Evolutionary conservation across 37 sponge, comb jelly and placozoan species (phyloP).

Genomic region (Tethya wilhelma): DNA sequence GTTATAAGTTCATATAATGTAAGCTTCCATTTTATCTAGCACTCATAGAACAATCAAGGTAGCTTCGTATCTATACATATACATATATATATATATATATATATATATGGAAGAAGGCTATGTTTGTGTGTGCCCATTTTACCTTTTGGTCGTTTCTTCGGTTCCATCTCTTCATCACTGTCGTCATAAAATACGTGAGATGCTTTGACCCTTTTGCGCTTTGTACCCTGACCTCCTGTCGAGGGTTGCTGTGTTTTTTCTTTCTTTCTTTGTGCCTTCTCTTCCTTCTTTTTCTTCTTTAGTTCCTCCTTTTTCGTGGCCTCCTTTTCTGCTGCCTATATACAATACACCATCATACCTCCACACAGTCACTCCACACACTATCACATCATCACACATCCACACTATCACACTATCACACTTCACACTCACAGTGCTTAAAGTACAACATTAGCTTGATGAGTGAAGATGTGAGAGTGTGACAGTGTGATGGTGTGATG

Average conservation of each 20-base stretch:
- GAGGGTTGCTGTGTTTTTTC: not conserved
- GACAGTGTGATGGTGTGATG: too few species aligned
- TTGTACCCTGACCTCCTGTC: not conserved
- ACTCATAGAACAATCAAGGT: too few species aligned
- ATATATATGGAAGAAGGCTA: too few species aligned
- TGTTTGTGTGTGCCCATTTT: too few species aligned
- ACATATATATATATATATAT: too few species aligned
- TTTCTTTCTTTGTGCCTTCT: slow-evolving; percentile 13
- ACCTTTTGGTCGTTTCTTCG: too few species aligned
- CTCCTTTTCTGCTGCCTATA: slow-evolving; percentile 52
- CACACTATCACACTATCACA: not conserved
- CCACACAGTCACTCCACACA: not conserved
- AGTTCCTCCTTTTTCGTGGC: slow-evolving; percentile 29
- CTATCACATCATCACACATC: not conserved
- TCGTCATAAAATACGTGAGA: slow-evolving; percentile 39
- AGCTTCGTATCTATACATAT: too few species aligned
- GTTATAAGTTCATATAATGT: not conserved
- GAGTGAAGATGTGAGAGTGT: too few species aligned
- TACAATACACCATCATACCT: not conserved
- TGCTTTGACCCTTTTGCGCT: slow-evolving; percentile 5
- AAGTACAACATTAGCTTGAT: too few species aligned
- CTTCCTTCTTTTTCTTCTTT: slow-evolving; percentile 34
- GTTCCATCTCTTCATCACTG: slow-evolving; percentile 22
- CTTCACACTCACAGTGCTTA: too few species aligned
- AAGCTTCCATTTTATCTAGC: too few species aligned